phyloP scores from a whole-genome alignment of 2,797 vertebrate genomes.

The Adelosebastes latens region DNA sequence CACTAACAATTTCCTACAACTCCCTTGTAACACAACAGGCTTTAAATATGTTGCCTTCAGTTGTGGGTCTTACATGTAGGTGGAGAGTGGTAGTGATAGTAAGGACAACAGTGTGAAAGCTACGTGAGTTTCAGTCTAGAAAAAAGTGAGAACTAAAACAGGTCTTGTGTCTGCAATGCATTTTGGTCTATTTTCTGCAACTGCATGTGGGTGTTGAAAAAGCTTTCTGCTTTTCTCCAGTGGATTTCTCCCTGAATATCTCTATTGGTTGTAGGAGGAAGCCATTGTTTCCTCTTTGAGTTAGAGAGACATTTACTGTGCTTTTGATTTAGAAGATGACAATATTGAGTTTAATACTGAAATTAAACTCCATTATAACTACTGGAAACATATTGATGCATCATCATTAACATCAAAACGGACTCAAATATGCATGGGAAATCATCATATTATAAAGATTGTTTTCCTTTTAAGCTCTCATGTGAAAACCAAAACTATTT shows the following conservation, averaged over 20 bases:
- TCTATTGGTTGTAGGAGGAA: not conserved
- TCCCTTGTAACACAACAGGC: not conserved
- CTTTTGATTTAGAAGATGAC: not conserved
- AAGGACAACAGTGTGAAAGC: slow-evolving; percentile 44
- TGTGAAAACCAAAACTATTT: not conserved
- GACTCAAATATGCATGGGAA: not conserved
- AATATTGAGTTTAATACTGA: not conserved
- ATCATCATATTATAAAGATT: not conserved
- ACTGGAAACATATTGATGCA: not conserved
- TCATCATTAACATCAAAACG: not conserved
- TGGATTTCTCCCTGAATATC: slow-evolving; percentile 3
- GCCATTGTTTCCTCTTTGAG: not conserved
- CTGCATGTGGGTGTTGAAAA: slow-evolving; percentile 30
- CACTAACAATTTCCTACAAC: not conserved
- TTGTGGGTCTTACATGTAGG: slow-evolving; percentile 29
- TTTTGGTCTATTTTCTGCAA: slow-evolving; percentile 47
- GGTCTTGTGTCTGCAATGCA: slow-evolving; percentile 19
- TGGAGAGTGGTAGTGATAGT: slow-evolving; percentile 42
- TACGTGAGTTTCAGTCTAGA: slow-evolving; percentile 11
- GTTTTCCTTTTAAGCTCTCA: not conserved
- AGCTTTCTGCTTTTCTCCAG: not conserved
- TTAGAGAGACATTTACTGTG: not conserved
- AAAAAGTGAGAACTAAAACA: slow-evolving; percentile 15
- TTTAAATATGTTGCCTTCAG: not conserved
- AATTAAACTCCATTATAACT: not conserved